These are phyloP conservation scores for Drosophila serrata DNA, from an alignment of 1,140 invertebrate genomes.

Conservation along the genomic window DNA sequence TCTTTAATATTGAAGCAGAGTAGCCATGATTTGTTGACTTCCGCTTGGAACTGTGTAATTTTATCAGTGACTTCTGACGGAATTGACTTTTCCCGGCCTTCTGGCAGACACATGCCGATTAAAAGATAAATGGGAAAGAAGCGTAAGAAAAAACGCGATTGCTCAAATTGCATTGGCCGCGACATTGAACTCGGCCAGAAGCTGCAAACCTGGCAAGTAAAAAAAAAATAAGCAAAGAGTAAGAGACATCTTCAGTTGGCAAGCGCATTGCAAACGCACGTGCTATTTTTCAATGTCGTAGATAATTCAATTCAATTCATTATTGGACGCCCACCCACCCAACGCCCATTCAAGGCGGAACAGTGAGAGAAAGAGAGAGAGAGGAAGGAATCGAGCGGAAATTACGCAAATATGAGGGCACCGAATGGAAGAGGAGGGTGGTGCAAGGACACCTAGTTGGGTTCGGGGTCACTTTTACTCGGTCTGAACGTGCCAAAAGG, in stretches of 20 bases:
- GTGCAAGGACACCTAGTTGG: slow-evolving; percentile 14
- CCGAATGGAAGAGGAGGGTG: background rate
- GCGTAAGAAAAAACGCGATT: slow-evolving; percentile 11
- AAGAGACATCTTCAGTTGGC: slow-evolving; percentile 43
- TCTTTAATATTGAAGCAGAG: background rate
- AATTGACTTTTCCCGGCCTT: slow-evolving; percentile 35
- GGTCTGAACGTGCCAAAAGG: slow-evolving; percentile 52
- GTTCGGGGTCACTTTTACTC: slow-evolving; percentile 33
- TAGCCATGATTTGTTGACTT: background rate
- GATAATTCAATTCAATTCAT: slow-evolving; percentile 32
- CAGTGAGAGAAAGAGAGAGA: too few relatives aligned
- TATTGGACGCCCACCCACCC: slow-evolving; percentile 1
- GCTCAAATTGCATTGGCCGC: slow-evolving; percentile 30
- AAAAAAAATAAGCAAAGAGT: slow-evolving; percentile 20
- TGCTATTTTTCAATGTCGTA: slow-evolving; percentile 64
- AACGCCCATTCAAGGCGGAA: slow-evolving; percentile 31
- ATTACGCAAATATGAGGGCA: slow-evolving; percentile 23
- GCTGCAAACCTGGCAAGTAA: slow-evolving; percentile 24
- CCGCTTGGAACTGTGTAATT: background rate
- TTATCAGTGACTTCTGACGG: background rate
- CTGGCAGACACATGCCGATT: slow-evolving; percentile 19
- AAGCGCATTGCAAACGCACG: slow-evolving; percentile 65
- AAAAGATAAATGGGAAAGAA: slow-evolving; percentile 38
- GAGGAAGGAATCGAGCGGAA: slow-evolving; percentile 51
- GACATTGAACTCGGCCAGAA: slow-evolving; percentile 46